A percentile compares a stretch with the other conserved stretches of the same genome.
Conservation (phyloP, 1,140 invertebrate genomes). For the Adelges cooleyi region DNA sequence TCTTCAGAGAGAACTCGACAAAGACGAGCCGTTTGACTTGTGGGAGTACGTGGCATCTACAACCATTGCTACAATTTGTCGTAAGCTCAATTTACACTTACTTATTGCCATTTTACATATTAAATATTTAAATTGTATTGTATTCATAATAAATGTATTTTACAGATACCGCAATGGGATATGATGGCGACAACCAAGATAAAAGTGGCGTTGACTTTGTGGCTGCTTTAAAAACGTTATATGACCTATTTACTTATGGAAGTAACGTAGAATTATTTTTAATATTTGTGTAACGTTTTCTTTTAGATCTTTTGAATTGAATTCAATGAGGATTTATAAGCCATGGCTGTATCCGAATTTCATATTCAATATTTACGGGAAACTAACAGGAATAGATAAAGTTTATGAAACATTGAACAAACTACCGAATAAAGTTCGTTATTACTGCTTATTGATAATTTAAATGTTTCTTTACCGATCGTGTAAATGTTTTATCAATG, state of each 20-base stretch:
- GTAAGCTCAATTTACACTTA: too few relatives aligned
- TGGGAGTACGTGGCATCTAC: slow-evolving; percentile 49
- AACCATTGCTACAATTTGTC: slow-evolving; percentile 70
- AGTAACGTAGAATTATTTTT: not conserved
- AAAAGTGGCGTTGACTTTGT: slow-evolving; percentile 41
- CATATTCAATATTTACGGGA: slow-evolving; percentile 31
- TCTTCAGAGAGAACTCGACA: slow-evolving; percentile 31
- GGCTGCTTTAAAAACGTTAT: slow-evolving; percentile 31
- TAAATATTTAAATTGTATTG: not conserved
- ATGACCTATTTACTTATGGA: too few relatives aligned
- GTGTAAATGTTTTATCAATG: too few relatives aligned
- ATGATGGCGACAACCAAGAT: slow-evolving; percentile 57
- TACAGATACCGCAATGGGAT: slow-evolving; percentile 75
- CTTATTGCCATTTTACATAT: too few relatives aligned
- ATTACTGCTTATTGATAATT: too few relatives aligned
- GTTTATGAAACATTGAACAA: slow-evolving; percentile 32
- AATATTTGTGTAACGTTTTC: not conserved
- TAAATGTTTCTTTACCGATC: too few relatives aligned
- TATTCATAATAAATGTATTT: too few relatives aligned
- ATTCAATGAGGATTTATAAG: slow-evolving; percentile 33
- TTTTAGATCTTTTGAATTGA: slow-evolving; percentile 24
- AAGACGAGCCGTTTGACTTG: slow-evolving; percentile 31
- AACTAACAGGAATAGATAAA: slow-evolving; percentile 29
- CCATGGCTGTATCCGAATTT: slow-evolving; percentile 32
- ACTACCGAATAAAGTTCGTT: slow-evolving; percentile 32